phyloP scores from a whole-genome alignment of 37 sponge, comb jelly and placozoan species.

The Geodia barretti region DNA sequence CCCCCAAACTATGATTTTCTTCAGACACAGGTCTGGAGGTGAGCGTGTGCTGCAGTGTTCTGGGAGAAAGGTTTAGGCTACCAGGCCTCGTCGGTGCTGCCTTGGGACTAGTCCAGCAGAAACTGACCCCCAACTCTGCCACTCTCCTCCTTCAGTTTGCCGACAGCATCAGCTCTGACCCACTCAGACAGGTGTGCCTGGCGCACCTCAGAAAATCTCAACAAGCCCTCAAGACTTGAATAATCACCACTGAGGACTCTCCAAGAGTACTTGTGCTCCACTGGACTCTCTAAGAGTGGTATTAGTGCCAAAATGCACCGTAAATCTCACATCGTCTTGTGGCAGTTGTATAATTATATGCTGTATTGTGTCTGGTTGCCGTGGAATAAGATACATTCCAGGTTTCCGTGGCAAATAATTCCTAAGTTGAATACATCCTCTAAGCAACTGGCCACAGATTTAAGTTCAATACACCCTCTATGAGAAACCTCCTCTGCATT shows the following conservation, averaged over 20 bases:
- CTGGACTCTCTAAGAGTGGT: too few species aligned
- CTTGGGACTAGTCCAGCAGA: neutral
- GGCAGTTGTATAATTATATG: too few species aligned
- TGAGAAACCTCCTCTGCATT: neutral
- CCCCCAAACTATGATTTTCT: too few species aligned
- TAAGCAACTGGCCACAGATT: neutral
- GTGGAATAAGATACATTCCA: neutral
- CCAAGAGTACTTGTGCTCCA: too few species aligned
- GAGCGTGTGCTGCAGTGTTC: constrained; percentile 6
- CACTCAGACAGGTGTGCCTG: constrained; percentile 3
- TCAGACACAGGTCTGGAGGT: neutral
- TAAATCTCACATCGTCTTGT: too few species aligned
- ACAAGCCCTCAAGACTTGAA: too few species aligned
- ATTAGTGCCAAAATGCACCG: too few species aligned
- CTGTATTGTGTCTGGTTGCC: too few species aligned
- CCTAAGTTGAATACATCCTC: neutral
- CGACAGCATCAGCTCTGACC: constrained; percentile 12
- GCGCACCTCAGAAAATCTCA: neutral
- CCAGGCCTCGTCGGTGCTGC: neutral
- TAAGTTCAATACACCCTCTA: neutral
- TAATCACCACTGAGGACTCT: too few species aligned
- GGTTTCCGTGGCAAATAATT: neutral
- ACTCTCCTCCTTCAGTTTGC: constrained; percentile 1
- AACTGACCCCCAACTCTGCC: constrained; percentile 6
- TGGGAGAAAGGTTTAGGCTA: constrained; percentile 7